Base-by-base conservation (phyloP, 2,888 invertebrate genomes). In the Campoplex capitator region DNA sequence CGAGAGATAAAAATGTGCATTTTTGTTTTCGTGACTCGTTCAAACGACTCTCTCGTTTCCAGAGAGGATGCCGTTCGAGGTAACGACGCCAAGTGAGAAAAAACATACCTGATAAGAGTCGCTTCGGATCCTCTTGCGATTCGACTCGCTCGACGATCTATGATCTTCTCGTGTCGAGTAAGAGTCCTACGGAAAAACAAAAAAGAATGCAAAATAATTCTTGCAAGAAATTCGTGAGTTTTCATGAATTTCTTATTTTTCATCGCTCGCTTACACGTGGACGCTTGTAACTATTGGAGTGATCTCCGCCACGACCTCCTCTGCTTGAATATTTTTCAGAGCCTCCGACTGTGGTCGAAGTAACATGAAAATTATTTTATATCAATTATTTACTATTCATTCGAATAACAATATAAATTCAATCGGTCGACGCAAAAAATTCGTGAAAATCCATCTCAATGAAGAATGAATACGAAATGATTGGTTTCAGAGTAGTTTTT, bases 51-150 rank as follows among this genome's bases (percentile, higher is more conserved):
- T 77, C 76, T 62, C 77, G 35, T 62, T 51, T 48, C 67, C 65
- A 51, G 71, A 71, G 70, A 58, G 70, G 54, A 11, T 70, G 35
- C 71, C 79, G 81, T 74, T 82, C 28, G 67, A 67, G 65, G 67
- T 18, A 56, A 75, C 56, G 38, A 35, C 23, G 48, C 38, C 56
- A 45, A 51, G 35, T 56, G 45, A 28, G 58, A 42, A 3, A 77
- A 23, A 68, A 92, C 90, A 91, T 94, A 94, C 94, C 93, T 94
- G 94, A 84, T 94, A 94, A 18, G 94, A 94, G 86, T 94, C 94
- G 45, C 91, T 93, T 86, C 94, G 92, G 56, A 93, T 90, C 84
- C 94, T 92, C 89, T 94, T 94, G 82, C 94, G 92, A 42, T 90
- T 90, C 0, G 93, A 92, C 65, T 94, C 94, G 48, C 92, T 92